These are phyloP conservation scores for Coluber constrictor DNA, from an alignment of 2,797 vertebrate genomes.

Conservation along the genomic window DNA sequence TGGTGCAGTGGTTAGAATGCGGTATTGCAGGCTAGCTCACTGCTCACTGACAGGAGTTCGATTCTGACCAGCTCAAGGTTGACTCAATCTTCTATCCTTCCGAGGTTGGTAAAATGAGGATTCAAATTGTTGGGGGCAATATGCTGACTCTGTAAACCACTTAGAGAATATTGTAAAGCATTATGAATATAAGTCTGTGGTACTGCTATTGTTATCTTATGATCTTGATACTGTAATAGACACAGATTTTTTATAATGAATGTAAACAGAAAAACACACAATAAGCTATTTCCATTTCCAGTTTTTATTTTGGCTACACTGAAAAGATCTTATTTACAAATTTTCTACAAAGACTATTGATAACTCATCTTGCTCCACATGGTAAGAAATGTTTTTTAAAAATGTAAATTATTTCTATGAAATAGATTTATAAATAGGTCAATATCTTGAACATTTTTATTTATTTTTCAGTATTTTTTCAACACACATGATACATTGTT, in stretches of 20 bases:
- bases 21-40: neutral
- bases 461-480: neutral
- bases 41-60: neutral
- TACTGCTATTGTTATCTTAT: neutral
- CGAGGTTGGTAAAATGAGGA: neutral
- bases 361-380: neutral
- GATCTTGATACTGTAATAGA: neutral
- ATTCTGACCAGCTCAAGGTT: neutral
- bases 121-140: neutral
- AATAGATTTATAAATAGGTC: neutral
- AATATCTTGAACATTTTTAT: neutral
- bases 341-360: neutral
- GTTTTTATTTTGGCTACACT: neutral
- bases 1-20: neutral
- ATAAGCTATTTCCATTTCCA: neutral
- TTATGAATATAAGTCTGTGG: neutral
- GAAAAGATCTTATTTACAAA: neutral
- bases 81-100: neutral
- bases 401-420: neutral
- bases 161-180: neutral
- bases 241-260: neutral
- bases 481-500: neutral
- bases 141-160: neutral
- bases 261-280: neutral
- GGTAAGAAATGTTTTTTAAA: neutral